Evolutionary conservation across 2,113 vertebrate genomes (phyloP).

Genomic region (Ailurus styani): DNA sequence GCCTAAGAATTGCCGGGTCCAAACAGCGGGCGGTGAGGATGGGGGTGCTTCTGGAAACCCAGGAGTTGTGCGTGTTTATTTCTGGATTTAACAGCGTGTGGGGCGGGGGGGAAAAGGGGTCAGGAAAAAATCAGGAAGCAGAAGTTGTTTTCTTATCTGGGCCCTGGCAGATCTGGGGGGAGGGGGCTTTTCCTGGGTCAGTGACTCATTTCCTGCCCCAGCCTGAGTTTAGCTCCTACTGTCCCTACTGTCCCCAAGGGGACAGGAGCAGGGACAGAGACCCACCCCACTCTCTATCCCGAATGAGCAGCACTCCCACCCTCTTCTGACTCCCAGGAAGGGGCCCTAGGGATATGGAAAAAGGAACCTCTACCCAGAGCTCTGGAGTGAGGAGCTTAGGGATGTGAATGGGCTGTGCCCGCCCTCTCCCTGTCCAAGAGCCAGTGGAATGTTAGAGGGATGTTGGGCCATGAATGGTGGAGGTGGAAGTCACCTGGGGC

Average conservation of each 20-base stretch:
- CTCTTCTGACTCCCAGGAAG: constrained; percentile 18
- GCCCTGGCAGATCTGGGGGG: constrained; percentile 48
- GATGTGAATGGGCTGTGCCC: neutral
- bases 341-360: neutral
- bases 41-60: neutral
- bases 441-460: neutral
- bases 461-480: neutral
- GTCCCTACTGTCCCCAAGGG: constrained; percentile 21
- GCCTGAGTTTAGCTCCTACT: constrained; percentile 21
- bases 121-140: constrained; percentile 71
- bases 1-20: neutral
- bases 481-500: neutral
- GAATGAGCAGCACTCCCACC: neutral
- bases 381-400: neutral
- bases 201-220: constrained; percentile 75
- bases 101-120: neutral
- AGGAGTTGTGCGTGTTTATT: constrained; percentile 14
- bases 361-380: neutral
- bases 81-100: neutral
- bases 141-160: constrained; percentile 74
- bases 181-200: constrained; percentile 74
- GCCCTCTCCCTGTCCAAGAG: neutral
- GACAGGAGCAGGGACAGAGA: neutral
- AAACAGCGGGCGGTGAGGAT: neutral
- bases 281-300: neutral